phyloP scores from a whole-genome alignment of 2,797 vertebrate genomes.

The Sphaeramia orbicularis region DNA sequence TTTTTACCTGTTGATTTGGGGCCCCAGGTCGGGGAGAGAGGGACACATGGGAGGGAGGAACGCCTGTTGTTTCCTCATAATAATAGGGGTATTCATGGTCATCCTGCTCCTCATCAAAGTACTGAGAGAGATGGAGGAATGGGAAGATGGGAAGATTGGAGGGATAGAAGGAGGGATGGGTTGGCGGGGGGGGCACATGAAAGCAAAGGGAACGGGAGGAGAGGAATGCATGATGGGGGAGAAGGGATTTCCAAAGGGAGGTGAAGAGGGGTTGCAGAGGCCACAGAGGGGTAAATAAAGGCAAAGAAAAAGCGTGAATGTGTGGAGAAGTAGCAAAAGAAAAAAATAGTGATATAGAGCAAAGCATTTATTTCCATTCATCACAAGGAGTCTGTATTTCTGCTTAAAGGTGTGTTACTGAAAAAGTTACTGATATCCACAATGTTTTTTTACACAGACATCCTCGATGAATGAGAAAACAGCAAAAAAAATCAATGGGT shows the following conservation, averaged over 20 bases:
- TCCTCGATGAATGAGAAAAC: conserved; percentile 64
- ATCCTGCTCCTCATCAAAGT: conserved; percentile 87
- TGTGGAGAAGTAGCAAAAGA: conserved; percentile 24
- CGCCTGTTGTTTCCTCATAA: conserved; percentile 80
- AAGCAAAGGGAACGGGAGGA: conserved; percentile 33
- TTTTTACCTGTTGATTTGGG: conserved; percentile 77
- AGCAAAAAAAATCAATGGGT: conserved; percentile 15
- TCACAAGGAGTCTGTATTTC: conserved; percentile 43
- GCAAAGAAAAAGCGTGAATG: conserved; percentile 8
- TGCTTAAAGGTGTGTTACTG: too few relatives aligned
- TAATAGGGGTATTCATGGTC: conserved; percentile 84
- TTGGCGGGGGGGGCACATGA: conserved; percentile 23
- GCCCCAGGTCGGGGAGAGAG: conserved; percentile 61
- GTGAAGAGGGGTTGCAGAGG: conserved; percentile 24
- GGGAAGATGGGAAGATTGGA: conserved; percentile 52
- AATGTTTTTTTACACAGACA: conserved; percentile 1
- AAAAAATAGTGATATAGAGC: conserved; percentile 29
- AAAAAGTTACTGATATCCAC: conserved; percentile 4
- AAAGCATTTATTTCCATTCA: conserved; percentile 58
- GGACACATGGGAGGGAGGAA: conserved; percentile 64
- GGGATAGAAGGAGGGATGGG: conserved; percentile 22
- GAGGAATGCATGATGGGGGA: conserved; percentile 43
- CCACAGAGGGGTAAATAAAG: not conserved
- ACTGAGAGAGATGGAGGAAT: conserved; percentile 71
- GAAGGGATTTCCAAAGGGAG: conserved; percentile 15